These are phyloP conservation scores for Ditylenchus weischeri DNA, from an alignment of 2,888 invertebrate genomes.

Conservation along the genomic window DNA sequence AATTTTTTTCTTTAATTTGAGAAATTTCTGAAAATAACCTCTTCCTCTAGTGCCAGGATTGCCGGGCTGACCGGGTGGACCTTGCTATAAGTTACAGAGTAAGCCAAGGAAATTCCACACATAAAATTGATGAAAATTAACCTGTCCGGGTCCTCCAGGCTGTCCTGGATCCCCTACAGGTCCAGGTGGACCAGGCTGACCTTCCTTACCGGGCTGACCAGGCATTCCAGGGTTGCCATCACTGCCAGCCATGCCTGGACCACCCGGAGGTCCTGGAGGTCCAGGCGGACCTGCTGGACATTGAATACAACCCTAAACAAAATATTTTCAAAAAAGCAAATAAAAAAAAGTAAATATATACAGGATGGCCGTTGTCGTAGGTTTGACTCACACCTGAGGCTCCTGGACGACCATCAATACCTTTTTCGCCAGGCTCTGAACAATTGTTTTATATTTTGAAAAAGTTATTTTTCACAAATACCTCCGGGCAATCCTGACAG, in stretches of 20 bases:
- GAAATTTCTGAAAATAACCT: background rate
- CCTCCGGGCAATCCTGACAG: background rate
- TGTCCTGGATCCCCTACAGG: conserved; percentile 6
- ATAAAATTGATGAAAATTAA: background rate
- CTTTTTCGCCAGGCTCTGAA: conserved; percentile 4
- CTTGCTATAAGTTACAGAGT: background rate
- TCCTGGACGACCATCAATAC: conserved; percentile 8
- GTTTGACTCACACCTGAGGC: conserved; percentile 3
- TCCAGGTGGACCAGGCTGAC: conserved; percentile 9
- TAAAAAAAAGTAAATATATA: background rate
- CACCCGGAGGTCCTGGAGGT: conserved; percentile 7
- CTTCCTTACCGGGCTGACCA: background rate
- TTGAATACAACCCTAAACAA: conserved; percentile 10
- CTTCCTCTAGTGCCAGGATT: conserved; percentile 2
- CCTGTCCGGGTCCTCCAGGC: background rate
- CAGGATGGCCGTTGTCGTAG: conserved; percentile 12
- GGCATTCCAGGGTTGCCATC: background rate
- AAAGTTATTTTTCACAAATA: background rate
- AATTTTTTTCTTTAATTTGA: background rate
- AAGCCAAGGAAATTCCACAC: background rate
- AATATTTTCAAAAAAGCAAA: too few species aligned
- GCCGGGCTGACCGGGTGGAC: conserved; percentile 8
- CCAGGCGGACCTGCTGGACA: conserved; percentile 11
- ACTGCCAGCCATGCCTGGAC: conserved; percentile 1
- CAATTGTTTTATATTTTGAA: background rate